These are phyloP conservation scores for Macrotis lagotis DNA, from an alignment of 2,113 vertebrate species.

Conservation along the genomic window DNA sequence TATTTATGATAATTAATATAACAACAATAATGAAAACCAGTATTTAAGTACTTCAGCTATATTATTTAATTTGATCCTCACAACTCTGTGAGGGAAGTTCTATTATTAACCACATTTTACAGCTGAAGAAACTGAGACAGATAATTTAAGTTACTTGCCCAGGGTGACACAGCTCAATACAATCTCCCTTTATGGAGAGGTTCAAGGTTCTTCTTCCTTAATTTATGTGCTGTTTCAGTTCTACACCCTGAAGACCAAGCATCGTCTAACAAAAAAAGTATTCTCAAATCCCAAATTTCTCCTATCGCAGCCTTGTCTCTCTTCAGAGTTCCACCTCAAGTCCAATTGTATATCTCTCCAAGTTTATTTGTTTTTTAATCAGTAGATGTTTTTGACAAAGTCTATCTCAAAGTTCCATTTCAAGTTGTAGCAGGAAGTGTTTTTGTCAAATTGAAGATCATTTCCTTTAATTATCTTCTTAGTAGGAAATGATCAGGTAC, in stretches of 20 bases:
- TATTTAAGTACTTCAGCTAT: not conserved
- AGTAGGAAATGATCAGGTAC: not conserved
- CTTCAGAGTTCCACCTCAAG: accelerated
- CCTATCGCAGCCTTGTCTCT: not conserved
- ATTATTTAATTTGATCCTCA: not conserved
- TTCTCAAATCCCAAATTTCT: not conserved
- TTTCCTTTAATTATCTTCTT: not conserved
- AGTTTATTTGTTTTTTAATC: not conserved
- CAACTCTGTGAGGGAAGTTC: not conserved
- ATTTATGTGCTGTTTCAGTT: not conserved
- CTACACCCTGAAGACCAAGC: too few species aligned
- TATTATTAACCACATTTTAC: not conserved
- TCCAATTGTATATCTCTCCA: not conserved
- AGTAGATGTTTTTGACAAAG: not conserved
- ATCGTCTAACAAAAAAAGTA: too few species aligned
- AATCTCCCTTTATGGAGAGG: too few species aligned
- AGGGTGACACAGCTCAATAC: too few species aligned
- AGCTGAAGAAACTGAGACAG: not conserved
- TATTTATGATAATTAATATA: not conserved
- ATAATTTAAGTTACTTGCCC: too few species aligned
- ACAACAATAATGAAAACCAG: not conserved
- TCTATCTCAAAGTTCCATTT: not conserved
- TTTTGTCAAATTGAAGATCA: not conserved
- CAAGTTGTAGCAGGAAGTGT: not conserved
- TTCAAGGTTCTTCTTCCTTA: too few species aligned